Evolutionary conservation across 2,113 vertebrate genomes (phyloP).

Genomic region (Colinus virginianus): DNA sequence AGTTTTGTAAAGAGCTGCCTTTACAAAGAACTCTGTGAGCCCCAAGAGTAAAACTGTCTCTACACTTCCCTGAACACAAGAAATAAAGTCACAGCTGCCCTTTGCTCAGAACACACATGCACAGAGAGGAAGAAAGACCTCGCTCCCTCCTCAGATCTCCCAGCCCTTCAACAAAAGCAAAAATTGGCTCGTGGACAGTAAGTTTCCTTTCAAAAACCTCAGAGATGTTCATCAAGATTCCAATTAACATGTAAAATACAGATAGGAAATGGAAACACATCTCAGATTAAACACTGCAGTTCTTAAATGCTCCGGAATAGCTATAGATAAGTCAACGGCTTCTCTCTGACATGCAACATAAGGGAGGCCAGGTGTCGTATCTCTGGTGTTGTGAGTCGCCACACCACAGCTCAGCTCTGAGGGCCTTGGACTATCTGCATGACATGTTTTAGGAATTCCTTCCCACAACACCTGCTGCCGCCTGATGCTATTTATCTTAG

Average conservation of each 20-base stretch:
- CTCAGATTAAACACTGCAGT: not conserved
- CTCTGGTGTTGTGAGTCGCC: not conserved
- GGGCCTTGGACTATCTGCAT: not conserved
- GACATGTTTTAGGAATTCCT: not conserved
- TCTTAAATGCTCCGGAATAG: not conserved
- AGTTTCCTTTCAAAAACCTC: not conserved
- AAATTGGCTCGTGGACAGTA: not conserved
- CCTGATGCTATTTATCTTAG: not conserved
- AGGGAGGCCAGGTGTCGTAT: not conserved
- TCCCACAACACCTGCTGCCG: not conserved
- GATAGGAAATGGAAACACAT: not conserved
- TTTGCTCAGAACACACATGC: not conserved
- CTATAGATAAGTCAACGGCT: not conserved
- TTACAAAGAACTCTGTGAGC: not conserved
- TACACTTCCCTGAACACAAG: not conserved
- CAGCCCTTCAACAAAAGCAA: not conserved
- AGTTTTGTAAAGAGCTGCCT: not conserved
- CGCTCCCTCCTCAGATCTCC: not conserved
- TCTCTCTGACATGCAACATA: not conserved
- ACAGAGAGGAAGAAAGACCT: not conserved
- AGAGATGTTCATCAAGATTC: not conserved
- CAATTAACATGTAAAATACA: not conserved
- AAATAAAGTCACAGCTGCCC: not conserved
- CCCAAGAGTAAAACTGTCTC: not conserved
- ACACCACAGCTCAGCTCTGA: not conserved